Conservation (phyloP, 2,113 vertebrate species). For the Sitta europaea region DNA sequence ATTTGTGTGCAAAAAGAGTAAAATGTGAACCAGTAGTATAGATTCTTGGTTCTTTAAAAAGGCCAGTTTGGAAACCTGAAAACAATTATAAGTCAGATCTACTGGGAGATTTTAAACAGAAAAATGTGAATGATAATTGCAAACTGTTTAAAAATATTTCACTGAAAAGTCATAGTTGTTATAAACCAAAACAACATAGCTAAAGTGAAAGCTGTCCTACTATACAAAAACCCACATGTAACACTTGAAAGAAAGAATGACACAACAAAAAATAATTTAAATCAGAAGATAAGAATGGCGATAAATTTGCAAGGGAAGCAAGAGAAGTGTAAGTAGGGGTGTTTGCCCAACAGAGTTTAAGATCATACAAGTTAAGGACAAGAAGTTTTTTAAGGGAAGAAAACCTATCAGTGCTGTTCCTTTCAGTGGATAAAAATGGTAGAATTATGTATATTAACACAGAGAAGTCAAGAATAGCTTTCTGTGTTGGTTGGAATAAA, state of each 20-base stretch:
- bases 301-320: neutral
- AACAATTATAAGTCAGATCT: constrained; percentile 50
- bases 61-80: constrained; percentile 27
- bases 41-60: neutral
- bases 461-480: neutral
- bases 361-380: neutral
- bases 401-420: neutral
- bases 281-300: constrained; percentile 5
- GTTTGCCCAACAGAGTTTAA: neutral
- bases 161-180: neutral
- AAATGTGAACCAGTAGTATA: neutral
- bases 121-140: constrained; percentile 46
- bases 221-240: neutral
- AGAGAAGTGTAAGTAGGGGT: neutral
- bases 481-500: constrained; percentile 7
- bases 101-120: constrained; percentile 39
- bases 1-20: neutral
- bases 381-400: neutral
- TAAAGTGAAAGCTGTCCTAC: constrained; percentile 28
- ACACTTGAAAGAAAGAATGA: neutral
- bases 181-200: neutral
- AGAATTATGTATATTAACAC: neutral
- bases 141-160: constrained; percentile 39
- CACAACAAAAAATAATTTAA: neutral
- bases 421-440: neutral